phyloP scores from a whole-genome alignment of 2,888 invertebrate genomes.

The Azorinus chamasolen region DNA sequence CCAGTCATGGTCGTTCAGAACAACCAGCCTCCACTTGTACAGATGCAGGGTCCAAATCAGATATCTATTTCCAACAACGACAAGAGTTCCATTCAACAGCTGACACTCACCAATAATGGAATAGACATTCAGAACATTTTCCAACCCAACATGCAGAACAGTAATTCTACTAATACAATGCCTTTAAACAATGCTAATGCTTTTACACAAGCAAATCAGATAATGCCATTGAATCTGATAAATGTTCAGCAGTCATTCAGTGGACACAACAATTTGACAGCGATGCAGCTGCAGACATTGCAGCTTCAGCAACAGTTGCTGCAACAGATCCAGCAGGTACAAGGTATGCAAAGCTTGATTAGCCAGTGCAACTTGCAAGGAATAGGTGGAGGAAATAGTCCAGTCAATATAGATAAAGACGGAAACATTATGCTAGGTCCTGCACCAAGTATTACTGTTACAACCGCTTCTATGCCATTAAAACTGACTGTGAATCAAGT shows the following conservation, averaged over 20 bases:
- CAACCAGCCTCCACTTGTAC: constrained; percentile 24
- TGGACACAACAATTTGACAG: constrained; percentile 71
- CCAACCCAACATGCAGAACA: constrained; percentile 13
- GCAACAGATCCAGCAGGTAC: constrained; percentile 79
- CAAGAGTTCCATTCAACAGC: constrained; percentile 19
- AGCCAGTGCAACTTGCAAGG: constrained; percentile 74
- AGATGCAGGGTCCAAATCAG: constrained; percentile 32
- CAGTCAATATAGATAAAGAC: background rate
- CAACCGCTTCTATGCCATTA: background rate
- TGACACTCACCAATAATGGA: constrained; percentile 29
- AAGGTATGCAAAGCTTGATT: constrained; percentile 77
- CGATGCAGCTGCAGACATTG: constrained; percentile 77
- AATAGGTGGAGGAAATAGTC: too few species aligned
- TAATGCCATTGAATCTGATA: constrained; percentile 66
- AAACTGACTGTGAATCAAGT: too few species aligned
- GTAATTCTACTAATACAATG: background rate
- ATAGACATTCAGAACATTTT: constrained; percentile 38
- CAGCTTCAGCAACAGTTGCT: constrained; percentile 78
- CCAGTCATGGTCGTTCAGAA: constrained; percentile 7
- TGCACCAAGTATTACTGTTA: background rate
- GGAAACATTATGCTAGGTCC: background rate
- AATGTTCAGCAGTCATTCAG: constrained; percentile 74
- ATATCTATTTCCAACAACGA: constrained; percentile 37
- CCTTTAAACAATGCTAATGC: constrained; percentile 3
- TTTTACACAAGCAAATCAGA: constrained; percentile 11